Conservation (phyloP, 2,113 vertebrate species). For the Saccopteryx bilineata region DNA sequence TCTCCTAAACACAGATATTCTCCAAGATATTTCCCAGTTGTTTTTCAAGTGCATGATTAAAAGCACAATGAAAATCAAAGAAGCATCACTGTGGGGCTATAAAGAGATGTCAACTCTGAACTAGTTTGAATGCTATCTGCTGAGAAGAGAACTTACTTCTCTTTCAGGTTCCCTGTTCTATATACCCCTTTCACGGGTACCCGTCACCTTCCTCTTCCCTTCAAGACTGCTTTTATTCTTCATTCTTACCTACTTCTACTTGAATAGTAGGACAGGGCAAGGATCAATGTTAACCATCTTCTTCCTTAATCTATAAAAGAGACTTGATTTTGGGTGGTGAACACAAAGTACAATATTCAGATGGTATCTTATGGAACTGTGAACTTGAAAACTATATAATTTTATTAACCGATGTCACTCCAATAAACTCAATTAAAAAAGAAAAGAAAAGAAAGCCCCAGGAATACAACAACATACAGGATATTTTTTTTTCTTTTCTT, state of each 20-base stretch:
- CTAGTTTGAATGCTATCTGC: not conserved
- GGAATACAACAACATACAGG: not conserved
- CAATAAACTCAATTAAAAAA: not conserved
- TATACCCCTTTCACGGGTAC: not conserved
- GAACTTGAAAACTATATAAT: not conserved
- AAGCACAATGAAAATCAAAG: not conserved
- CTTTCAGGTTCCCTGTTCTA: rapidly evolving
- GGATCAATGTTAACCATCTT: not conserved
- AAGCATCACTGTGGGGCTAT: not conserved
- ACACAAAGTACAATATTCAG: not conserved
- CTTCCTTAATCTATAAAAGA: not conserved
- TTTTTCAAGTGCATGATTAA: not conserved
- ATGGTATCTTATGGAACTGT: not conserved
- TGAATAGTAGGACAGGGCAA: not conserved
- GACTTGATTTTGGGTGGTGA: not conserved
- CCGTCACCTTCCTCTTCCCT: not conserved
- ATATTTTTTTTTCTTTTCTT: too few relatives aligned
- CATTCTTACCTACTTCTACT: not conserved
- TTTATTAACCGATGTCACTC: not conserved
- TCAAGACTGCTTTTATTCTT: not conserved
- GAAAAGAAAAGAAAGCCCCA: not conserved
- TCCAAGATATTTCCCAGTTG: not conserved
- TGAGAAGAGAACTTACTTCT: not conserved
- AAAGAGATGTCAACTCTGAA: not conserved
- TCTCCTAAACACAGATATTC: not conserved